These are phyloP conservation scores for Butastur rufipennis DNA, from an alignment of 2,113 vertebrate species.

Conservation along the genomic window DNA sequence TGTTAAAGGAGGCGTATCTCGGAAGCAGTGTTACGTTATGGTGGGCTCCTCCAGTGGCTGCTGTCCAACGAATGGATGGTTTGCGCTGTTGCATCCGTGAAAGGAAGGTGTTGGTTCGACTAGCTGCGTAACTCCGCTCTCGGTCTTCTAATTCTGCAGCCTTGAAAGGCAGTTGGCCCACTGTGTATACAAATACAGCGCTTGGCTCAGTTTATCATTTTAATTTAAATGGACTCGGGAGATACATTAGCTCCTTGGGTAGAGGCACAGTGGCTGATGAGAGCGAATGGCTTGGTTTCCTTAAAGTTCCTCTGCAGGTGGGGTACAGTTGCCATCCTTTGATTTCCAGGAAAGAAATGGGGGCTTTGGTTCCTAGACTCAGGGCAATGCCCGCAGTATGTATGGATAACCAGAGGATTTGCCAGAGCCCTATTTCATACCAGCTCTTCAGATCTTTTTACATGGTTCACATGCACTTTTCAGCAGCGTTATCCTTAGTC, in stretches of 20 bases:
- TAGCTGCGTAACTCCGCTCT: background rate
- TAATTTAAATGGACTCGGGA: background rate
- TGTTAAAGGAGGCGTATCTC: rapidly evolving
- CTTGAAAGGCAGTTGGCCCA: background rate
- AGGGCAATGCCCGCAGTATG: background rate
- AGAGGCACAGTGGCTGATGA: background rate
- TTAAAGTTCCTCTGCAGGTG: background rate
- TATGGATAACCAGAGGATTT: background rate
- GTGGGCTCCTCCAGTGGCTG: rapidly evolving
- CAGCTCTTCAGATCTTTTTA: background rate
- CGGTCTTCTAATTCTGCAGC: background rate
- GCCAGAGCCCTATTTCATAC: background rate
- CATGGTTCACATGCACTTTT: background rate
- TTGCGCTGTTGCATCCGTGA: background rate
- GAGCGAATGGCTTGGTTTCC: background rate
- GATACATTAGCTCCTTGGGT: background rate
- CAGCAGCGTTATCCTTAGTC: background rate
- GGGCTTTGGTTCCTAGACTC: background rate
- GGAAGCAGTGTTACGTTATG: background rate
- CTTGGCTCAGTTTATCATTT: background rate
- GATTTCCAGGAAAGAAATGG: background rate
- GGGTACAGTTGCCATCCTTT: background rate
- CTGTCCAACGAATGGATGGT: background rate
- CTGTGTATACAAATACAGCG: background rate
- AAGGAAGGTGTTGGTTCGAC: background rate